Evolutionary conservation across 2,888 invertebrate species (phyloP), one percentile per base, ranked within the genome.

Genomic region (Idaea straminata): DNA sequence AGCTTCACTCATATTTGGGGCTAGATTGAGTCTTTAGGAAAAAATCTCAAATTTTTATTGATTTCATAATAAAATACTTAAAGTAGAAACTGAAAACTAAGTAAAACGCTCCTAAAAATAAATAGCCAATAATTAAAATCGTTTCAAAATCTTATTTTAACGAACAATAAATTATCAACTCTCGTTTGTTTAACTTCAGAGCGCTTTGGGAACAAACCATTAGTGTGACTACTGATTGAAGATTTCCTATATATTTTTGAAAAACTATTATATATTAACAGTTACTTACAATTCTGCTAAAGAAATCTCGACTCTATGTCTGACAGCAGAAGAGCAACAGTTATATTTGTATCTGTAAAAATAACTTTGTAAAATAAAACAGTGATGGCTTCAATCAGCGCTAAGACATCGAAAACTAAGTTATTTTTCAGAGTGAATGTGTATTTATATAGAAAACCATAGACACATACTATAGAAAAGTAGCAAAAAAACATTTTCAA

Each of bases 311-410:
- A 61, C 69, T 64, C 62, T 71, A 25, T 61, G 5, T 1, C 10
- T 13, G 10, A 10, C 7, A 47, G 0, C 47, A 47, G 4, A 5
- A 6, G 47, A 47, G 47, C 10, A 34, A 25, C 5, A 60, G 58
- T 13, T 5, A 35, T 60, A 64, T 65, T 67, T 69, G 47, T 68
- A 64, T 38, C 63, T 15, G 75, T 63, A 77, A 61, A 69, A 34
- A 62, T 77, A 78, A 66, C 4, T 72, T 78, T 66, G 80, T 65
- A 47, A n/a, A 67, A 60, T 67, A 66, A 72, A 74, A 76, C 79
- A 81, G 77, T 80, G 85, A 84, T 80, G 78, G 75, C 74, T 82
- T 83, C 84, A 80, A 81, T 86, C 84, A 83, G 72, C 81, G 74
- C 72, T 75, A 68, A 71, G 77, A 72, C 70, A 74, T 78, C 66